A percentile compares a stretch with the other conserved stretches of the same genome.
Evolutionary conservation across 2,888 invertebrate species (phyloP).

Genomic region (Philonicus albiceps): DNA sequence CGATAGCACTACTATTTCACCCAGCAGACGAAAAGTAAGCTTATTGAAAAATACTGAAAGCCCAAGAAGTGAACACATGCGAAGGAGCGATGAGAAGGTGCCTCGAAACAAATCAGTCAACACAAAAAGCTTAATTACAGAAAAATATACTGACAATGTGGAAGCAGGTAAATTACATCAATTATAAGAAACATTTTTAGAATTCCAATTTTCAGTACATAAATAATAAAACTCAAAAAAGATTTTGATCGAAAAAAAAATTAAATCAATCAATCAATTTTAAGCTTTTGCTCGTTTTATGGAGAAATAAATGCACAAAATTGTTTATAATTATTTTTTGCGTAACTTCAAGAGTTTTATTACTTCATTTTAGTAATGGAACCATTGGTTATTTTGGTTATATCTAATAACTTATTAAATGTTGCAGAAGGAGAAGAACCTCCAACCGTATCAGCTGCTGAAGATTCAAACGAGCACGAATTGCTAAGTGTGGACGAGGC

Average conservation of each 20-base stretch:
- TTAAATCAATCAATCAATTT: no score
- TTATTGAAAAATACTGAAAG: not conserved
- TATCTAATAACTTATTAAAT: not conserved
- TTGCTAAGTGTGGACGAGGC: no score
- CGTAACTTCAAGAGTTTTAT: not conserved
- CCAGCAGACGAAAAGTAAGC: not conserved
- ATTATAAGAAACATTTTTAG: not conserved
- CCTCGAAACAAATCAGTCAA: not conserved
- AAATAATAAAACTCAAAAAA: no score
- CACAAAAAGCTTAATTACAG: not conserved
- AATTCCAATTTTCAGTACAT: no score
- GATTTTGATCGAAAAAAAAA: no score
- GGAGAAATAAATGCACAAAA: no score
- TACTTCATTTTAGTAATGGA: not conserved
- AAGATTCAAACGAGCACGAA: not conserved
- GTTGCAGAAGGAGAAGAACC: not conserved
- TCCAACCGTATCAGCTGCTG: not conserved
- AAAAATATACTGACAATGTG: not conserved
- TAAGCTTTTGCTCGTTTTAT: no score
- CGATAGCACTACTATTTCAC: not conserved
- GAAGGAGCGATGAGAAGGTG: slow-evolving; percentile 25
- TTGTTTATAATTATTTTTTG: no score
- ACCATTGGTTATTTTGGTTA: not conserved
- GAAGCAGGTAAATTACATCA: not conserved
- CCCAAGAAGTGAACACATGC: slow-evolving; percentile 17